phyloP scores from a whole-genome alignment of 2,797 vertebrate species.

The Euphonia xanthogaster region DNA sequence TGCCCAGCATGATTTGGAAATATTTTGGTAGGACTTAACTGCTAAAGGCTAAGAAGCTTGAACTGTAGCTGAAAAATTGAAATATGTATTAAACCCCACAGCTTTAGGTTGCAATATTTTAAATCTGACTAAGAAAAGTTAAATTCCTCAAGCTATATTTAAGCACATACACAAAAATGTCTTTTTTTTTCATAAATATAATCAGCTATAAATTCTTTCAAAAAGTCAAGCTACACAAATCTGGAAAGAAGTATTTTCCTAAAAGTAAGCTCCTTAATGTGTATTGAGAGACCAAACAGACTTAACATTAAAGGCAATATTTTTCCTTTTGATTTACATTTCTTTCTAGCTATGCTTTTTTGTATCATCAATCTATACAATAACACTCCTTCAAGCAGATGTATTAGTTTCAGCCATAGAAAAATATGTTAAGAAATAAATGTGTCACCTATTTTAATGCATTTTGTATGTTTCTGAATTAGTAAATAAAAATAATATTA shows the following conservation, averaged over 20 bases:
- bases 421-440: neutral
- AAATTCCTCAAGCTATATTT: neutral
- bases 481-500: conserved; percentile 37
- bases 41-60: neutral
- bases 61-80: neutral
- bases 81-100: neutral
- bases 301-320: neutral
- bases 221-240: neutral
- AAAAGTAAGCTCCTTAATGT: neutral
- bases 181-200: neutral
- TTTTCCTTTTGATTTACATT: neutral
- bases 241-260: neutral
- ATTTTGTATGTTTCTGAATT: neutral
- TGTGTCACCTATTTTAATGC: neutral
- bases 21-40: neutral
- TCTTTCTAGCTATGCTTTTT: neutral
- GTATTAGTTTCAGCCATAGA: neutral
- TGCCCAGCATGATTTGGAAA: neutral
- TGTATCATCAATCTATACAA: neutral
- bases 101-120: neutral
- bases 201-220: neutral
- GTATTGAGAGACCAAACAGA: neutral
- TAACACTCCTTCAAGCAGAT: neutral
- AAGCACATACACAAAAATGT: neutral
- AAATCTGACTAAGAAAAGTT: neutral